A percentile compares a stretch with the other conserved stretches of the same genome.
phyloP scores from a whole-genome alignment of 2,113 vertebrate species.

The Ameiurus melas region DNA sequence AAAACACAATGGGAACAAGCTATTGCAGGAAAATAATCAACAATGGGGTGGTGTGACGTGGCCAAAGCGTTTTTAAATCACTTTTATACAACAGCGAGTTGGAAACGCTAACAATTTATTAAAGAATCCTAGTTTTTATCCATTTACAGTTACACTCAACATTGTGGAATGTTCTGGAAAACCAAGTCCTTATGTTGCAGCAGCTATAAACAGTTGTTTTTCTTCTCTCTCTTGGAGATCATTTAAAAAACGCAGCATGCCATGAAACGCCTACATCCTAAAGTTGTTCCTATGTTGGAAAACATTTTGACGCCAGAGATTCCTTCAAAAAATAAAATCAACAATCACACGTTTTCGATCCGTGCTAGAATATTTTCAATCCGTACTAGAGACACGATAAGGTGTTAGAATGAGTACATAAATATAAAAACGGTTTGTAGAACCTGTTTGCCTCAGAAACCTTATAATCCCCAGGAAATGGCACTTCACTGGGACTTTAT shows the following conservation, averaged over 20 bases:
- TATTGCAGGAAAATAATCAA: neutral
- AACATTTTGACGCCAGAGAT: neutral
- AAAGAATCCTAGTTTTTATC: no score
- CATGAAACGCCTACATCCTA: neutral
- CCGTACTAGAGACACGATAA: neutral
- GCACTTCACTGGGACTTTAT: no score
- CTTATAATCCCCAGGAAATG: no score
- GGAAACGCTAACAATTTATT: neutral
- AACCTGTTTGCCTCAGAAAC: neutral
- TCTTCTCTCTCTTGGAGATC: neutral
- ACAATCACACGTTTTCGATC: neutral
- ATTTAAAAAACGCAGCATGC: neutral
- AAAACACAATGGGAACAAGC: neutral
- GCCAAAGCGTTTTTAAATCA: no score
- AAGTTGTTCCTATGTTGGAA: neutral
- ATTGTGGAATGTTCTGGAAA: no score
- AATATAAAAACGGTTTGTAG: neutral
- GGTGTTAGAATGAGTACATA: neutral
- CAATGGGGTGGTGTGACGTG: no score
- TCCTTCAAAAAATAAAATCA: neutral
- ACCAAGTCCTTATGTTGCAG: no score
- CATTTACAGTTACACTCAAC: no score
- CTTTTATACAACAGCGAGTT: neutral
- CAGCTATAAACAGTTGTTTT: no score
- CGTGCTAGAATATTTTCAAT: neutral